These are phyloP conservation scores for Drosophila pseudoobscura DNA, from an alignment of 1,140 invertebrate genomes.

Conservation along the genomic window DNA sequence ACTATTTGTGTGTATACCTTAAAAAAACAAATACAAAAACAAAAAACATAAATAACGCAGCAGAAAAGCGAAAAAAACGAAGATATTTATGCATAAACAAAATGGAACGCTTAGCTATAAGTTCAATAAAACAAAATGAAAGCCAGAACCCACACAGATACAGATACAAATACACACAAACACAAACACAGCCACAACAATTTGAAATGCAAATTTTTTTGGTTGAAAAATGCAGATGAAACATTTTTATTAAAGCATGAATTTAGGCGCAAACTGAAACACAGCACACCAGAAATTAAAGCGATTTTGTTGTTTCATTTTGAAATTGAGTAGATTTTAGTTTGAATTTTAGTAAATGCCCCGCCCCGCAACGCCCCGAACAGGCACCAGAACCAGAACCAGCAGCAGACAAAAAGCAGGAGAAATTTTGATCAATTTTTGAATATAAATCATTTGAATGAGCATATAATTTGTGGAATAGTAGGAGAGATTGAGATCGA, in stretches of 20 bases:
- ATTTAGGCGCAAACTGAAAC: slow-evolving; percentile 59
- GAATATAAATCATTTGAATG: neutral
- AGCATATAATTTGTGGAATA: slow-evolving; percentile 25
- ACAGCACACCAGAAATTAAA: slow-evolving; percentile 27
- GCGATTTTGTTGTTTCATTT: slow-evolving; percentile 35
- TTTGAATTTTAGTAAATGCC: slow-evolving; percentile 66
- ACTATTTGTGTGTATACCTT: slow-evolving; percentile 79
- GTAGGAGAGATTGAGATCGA: neutral
- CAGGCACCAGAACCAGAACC: no score
- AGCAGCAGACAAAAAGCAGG: slow-evolving; percentile 13
- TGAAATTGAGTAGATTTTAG: slow-evolving; percentile 43
- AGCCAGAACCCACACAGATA: slow-evolving; percentile 34
- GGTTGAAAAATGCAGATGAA: slow-evolving; percentile 47
- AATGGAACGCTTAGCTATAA: slow-evolving; percentile 77
- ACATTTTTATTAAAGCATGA: slow-evolving; percentile 57
- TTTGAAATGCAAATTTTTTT: slow-evolving; percentile 60
- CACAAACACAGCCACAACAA: slow-evolving; percentile 39
- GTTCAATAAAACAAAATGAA: slow-evolving; percentile 72
- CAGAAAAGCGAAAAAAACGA: slow-evolving; percentile 45
- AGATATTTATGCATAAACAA: slow-evolving; percentile 80
- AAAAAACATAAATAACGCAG: slow-evolving; percentile 47
- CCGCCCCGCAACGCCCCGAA: slow-evolving; percentile 12
- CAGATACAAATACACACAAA: slow-evolving; percentile 15
- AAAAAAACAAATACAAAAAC: slow-evolving; percentile 57
- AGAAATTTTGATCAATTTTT: slow-evolving; percentile 12